Conservation (phyloP, 2,113 vertebrate species). For the Microcebus tavaratra region DNA sequence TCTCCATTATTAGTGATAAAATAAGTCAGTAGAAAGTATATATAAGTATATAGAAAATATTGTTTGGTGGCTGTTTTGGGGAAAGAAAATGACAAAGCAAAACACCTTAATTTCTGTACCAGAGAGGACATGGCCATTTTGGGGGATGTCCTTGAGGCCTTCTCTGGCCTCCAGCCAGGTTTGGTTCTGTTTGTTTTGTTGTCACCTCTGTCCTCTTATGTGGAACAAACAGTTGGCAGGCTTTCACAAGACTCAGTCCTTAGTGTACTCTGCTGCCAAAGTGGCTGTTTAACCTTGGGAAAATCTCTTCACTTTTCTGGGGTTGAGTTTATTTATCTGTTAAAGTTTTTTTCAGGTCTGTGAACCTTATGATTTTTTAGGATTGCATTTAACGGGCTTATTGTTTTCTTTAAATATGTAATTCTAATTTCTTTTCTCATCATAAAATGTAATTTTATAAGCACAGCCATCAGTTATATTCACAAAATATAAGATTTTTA, state of each 20-base stretch:
- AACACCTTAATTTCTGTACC: not conserved
- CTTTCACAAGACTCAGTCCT: not conserved
- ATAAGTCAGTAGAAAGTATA: not conserved
- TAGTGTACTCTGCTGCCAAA: not conserved
- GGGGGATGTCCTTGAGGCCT: not conserved
- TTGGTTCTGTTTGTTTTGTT: not conserved
- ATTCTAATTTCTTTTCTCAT: not conserved
- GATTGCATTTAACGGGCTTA: not conserved
- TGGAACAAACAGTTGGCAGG: not conserved
- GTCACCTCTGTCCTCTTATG: not conserved
- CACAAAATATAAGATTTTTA: conserved; percentile 20
- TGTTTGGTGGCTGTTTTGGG: conserved; percentile 4
- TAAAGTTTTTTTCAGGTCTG: not conserved
- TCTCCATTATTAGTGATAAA: not conserved
- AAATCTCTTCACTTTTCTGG: not conserved
- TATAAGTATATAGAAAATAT: not conserved
- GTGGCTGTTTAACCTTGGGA: not conserved
- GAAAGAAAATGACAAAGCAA: not conserved
- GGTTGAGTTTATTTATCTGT: not conserved
- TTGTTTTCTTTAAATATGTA: not conserved
- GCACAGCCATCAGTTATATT: not conserved
- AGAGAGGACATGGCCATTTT: not conserved
- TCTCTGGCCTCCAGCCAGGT: not conserved
- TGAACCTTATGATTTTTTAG: not conserved
- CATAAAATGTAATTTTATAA: conserved; percentile 29